Conservation (phyloP, 2,797 vertebrate genomes). For the Coccyzus lansbergi region DNA sequence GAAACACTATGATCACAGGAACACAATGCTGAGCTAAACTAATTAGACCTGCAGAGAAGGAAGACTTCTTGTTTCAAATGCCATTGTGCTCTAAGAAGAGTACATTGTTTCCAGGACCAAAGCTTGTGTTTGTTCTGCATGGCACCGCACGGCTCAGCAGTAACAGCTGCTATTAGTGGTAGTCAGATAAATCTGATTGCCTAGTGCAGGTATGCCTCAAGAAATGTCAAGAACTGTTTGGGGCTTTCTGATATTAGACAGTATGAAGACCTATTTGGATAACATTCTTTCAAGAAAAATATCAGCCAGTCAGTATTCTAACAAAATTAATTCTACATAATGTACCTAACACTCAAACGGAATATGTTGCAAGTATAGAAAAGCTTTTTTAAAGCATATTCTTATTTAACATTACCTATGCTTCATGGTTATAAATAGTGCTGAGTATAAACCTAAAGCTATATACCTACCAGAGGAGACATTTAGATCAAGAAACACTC, state of each 20-base stretch:
- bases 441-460: background rate
- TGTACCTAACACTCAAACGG: background rate
- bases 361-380: background rate
- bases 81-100: background rate
- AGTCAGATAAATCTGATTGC: background rate
- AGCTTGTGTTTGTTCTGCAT: constrained; percentile 5
- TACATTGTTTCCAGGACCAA: constrained; percentile 2
- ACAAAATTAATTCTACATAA: background rate
- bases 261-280: background rate
- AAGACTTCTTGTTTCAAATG: background rate
- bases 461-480: background rate
- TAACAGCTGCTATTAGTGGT: background rate
- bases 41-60: background rate
- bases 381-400: background rate
- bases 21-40: background rate
- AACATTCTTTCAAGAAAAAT: background rate
- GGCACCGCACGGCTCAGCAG: background rate
- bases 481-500: background rate
- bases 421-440: background rate
- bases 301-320: background rate
- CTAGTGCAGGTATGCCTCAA: background rate
- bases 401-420: background rate
- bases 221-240: background rate
- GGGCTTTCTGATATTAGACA: background rate
- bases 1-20: constrained; percentile 17